These are phyloP conservation scores for Acronicta alni DNA, from an alignment of 2,888 invertebrate genomes.

Conservation along the genomic window DNA sequence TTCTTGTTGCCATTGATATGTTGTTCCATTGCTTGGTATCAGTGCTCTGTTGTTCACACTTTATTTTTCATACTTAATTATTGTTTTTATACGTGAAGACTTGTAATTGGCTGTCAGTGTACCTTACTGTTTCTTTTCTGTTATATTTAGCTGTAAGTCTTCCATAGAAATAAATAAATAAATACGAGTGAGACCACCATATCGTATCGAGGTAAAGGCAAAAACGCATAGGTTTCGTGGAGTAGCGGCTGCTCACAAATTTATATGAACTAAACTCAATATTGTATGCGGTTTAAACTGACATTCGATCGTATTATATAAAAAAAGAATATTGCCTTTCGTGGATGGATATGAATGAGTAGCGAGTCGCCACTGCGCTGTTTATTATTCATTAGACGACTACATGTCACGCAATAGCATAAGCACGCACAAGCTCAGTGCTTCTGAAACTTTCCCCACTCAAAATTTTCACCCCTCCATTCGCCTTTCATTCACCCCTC, in stretches of 20 bases:
- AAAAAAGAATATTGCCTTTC: constrained; percentile 81
- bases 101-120: too few relatives aligned
- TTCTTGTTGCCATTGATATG: too few relatives aligned
- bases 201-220: constrained; percentile 62
- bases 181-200: constrained; percentile 21
- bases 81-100: too few relatives aligned
- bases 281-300: constrained; percentile 71
- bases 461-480: constrained; percentile 64
- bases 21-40: too few relatives aligned
- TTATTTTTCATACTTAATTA: too few relatives aligned
- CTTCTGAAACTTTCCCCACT: constrained; percentile 79
- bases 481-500: constrained; percentile 47
- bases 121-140: too few relatives aligned
- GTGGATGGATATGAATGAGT: constrained; percentile 87
- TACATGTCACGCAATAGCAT: constrained; percentile 84
- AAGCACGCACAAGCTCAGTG: constrained; percentile 83
- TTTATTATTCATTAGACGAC: constrained; percentile 88
- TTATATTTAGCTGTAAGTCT: too few relatives aligned
- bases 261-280: constrained; percentile 70
- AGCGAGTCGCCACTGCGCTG: constrained; percentile 82
- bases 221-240: constrained; percentile 44
- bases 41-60: too few relatives aligned
- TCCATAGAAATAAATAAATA: too few relatives aligned
- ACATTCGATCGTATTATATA: constrained; percentile 80
- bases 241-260: constrained; percentile 59